These are phyloP conservation scores for Neogale vison DNA, from an alignment of 2,113 vertebrate species.

Conservation along the genomic window DNA sequence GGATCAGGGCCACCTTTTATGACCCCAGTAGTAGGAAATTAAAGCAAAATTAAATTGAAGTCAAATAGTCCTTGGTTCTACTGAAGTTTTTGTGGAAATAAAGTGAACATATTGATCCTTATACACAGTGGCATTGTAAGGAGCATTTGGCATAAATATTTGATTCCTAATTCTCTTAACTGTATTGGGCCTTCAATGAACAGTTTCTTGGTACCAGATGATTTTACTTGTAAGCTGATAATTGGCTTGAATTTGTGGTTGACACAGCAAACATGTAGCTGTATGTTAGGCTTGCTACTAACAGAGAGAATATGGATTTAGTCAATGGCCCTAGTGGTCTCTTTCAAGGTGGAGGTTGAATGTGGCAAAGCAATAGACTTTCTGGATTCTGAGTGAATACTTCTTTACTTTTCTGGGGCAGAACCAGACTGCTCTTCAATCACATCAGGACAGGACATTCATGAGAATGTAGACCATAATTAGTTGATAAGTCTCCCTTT, in stretches of 20 bases:
- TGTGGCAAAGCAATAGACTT: not conserved
- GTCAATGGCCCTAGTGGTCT: not conserved
- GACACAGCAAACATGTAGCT: not conserved
- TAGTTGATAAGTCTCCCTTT: not conserved
- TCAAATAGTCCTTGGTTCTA: not conserved
- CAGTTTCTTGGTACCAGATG: not conserved
- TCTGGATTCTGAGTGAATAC: not conserved
- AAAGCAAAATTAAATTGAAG: not conserved
- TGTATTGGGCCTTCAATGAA: not conserved
- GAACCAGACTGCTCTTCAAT: not conserved
- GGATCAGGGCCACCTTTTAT: not conserved
- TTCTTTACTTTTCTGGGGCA: not conserved
- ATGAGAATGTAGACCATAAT: not conserved
- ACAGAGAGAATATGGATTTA: not conserved
- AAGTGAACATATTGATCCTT: not conserved
- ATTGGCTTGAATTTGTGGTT: not conserved
- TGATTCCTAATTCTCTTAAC: not conserved
- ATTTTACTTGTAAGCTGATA: conserved; percentile 50
- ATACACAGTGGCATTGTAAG: not conserved
- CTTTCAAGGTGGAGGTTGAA: not conserved
- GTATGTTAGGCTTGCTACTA: not conserved
- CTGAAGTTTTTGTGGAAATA: conserved; percentile 9
- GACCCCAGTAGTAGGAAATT: not conserved
- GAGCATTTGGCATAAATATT: not conserved
- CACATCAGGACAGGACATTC: not conserved